Conservation (phyloP, 2,113 vertebrate species). For the Alectura lathami region DNA sequence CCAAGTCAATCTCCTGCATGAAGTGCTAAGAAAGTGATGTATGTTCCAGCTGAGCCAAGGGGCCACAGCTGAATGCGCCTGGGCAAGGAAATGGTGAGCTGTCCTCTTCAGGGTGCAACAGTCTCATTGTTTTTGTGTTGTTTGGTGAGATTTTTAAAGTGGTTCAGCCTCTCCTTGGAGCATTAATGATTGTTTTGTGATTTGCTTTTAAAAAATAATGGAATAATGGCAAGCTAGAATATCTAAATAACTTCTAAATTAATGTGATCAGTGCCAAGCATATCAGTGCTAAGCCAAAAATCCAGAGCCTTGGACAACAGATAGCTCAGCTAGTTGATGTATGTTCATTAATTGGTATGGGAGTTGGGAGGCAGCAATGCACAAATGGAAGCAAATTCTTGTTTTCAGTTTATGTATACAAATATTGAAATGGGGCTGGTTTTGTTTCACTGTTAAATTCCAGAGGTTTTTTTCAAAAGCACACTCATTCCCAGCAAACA, state of each 20-base stretch:
- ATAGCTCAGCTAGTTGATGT: conserved; percentile 24
- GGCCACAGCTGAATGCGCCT: background rate
- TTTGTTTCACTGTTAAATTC: conserved; percentile 36
- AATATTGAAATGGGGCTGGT: background rate
- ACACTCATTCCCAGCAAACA: background rate
- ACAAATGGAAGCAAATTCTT: conserved; percentile 30
- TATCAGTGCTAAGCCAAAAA: conserved; percentile 29
- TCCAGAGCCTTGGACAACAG: conserved; percentile 19
- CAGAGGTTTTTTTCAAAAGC: background rate
- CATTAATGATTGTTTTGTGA: background rate
- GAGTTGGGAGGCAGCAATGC: conserved; percentile 13
- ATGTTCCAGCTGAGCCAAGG: conserved; percentile 61
- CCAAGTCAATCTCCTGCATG: conserved; percentile 69
- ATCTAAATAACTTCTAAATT: conserved; percentile 48
- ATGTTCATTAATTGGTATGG: conserved; percentile 44
- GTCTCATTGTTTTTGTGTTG: background rate
- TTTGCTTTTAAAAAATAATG: conserved; percentile 27
- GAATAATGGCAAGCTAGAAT: conserved; percentile 34
- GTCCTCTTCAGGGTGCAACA: background rate
- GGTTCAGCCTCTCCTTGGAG: background rate
- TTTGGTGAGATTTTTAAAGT: background rate
- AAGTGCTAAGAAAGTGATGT: conserved; percentile 77
- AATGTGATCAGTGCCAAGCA: background rate
- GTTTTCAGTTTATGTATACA: background rate
- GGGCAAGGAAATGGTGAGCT: background rate